Base-by-base conservation (phyloP, 2,113 vertebrate species). In the Chloebia gouldiae region DNA sequence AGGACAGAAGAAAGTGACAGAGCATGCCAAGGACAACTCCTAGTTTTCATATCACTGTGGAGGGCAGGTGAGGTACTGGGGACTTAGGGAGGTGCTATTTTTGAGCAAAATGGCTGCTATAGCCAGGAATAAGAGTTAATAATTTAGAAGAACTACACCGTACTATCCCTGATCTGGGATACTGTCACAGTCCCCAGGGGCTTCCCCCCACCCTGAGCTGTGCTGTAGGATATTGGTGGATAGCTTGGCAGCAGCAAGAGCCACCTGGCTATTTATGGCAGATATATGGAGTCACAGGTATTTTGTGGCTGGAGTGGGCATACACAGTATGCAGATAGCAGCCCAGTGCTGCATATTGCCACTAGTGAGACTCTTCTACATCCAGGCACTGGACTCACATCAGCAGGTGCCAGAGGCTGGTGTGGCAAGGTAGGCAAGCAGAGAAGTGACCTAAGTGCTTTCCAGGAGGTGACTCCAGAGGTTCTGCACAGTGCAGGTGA, bases 401-500 rank as follows among this genome's bases (percentile, higher is more conserved):
- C 75, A 72, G 81, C 50, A 44, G 49, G 66, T 69, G 33, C 78
- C 47, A 56, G 37, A 90, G 51, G 60, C 68, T 83, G 56, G 56
- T 73, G 76, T 69, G 72, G 54, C 76, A 90, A 83, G 80, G 72
- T 53, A 63, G 77, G 77, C 56, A 63, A 81, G 88, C 81, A 71
- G 72, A 92, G 88, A 68, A 70, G 39, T 91, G 50, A 64, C 56
- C 47, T 81, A 79, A 75, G 47, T 85, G 75, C 57, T 77, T 91
- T 88, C 63, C 33, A 20, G 88, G 87, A 85, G 84, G 78, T 78
- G 65, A 50, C 65, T 81, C 39, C 89, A 87, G 91, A 89, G 89
- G 75, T 81, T 76, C 73, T 93, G 81, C 83, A 51, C 84, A 22
- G 82, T 77, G 92, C 95, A 96, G 93, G 73, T 97, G 96, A 96